Evolutionary conservation across 92 coral and sea anemone species (phyloP).

Genomic region (Nematostella vectensis): DNA sequence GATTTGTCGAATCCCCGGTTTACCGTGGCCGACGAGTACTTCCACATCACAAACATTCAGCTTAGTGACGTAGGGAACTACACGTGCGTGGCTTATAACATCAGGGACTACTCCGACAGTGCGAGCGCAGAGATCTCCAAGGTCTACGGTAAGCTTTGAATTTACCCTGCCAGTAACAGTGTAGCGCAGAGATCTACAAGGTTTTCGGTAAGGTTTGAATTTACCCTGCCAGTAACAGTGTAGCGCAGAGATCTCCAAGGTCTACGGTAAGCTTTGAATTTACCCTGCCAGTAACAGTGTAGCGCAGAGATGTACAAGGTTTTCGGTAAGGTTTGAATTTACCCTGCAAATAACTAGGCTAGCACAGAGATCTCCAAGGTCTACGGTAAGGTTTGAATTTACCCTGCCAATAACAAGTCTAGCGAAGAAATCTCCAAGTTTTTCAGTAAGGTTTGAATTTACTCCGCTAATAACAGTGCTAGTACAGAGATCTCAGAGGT

Average conservation of each 20-base stretch:
- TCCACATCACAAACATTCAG: conserved; percentile 12
- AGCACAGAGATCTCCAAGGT: conserved; percentile 15
- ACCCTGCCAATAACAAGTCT: too few species aligned
- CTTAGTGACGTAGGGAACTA: conserved; percentile 21
- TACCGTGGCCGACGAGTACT: conserved; percentile 21
- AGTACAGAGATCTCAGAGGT: conserved; percentile 16
- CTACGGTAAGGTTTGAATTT: conserved; percentile 30
- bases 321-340: neutral
- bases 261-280: conserved; percentile 33
- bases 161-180: too few species aligned
- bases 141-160: conserved; percentile 30
- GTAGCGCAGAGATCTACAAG: too few species aligned
- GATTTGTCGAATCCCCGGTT: conserved; percentile 20
- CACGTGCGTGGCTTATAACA: conserved; percentile 29
- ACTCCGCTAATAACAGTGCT: too few species aligned
- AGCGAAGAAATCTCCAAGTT: too few species aligned
- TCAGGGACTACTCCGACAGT: conserved; percentile 13
- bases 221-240: too few species aligned
- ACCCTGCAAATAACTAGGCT: too few species aligned
- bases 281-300: too few species aligned
- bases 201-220: neutral
- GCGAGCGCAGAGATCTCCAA: conserved; percentile 17
- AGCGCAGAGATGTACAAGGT: too few species aligned
- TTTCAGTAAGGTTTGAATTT: neutral
- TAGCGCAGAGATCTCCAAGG: conserved; percentile 13